Evolutionary conservation across 2,888 invertebrate genomes (phyloP).

Genomic region (Ennomos quercinarius): DNA sequence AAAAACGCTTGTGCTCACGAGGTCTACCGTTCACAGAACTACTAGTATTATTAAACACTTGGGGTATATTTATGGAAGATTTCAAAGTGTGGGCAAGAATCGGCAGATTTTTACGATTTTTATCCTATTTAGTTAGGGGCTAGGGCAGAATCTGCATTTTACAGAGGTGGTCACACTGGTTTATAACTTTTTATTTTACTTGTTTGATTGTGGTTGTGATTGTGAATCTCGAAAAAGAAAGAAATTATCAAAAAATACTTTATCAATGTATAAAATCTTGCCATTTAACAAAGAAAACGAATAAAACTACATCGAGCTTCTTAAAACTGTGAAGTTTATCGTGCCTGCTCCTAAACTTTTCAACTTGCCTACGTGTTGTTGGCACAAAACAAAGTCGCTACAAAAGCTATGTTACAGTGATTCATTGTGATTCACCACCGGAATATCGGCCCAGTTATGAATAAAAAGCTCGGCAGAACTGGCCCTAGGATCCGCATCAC

Average conservation of each 20-base stretch:
- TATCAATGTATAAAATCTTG: background rate
- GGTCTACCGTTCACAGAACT: too few relatives aligned
- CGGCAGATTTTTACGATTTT: too few relatives aligned
- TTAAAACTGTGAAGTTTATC: background rate
- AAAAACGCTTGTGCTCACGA: too few relatives aligned
- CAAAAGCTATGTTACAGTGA: constrained; percentile 37
- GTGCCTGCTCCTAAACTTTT: constrained; percentile 3
- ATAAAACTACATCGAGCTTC: background rate
- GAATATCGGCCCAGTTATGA: constrained; percentile 62
- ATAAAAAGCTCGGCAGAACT: constrained; percentile 69
- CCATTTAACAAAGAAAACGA: background rate
- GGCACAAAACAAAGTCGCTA: constrained; percentile 13
- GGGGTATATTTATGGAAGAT: too few relatives aligned
- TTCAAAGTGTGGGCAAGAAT: too few relatives aligned
- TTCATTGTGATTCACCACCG: constrained; percentile 8
- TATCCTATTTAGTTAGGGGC: too few relatives aligned
- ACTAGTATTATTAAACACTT: too few relatives aligned
- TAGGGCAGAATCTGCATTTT: too few relatives aligned
- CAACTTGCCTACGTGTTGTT: constrained; percentile 55
- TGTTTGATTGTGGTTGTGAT: too few relatives aligned
- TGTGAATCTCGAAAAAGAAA: background rate
- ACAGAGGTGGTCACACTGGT: too few relatives aligned
- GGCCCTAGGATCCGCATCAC: constrained; percentile 77
- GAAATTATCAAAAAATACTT: background rate
- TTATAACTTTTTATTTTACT: too few relatives aligned